Evolutionary conservation across 1,140 invertebrate genomes (phyloP), one percentile per base, ranked within the genome.

Genomic region (Drosophila tani): DNA sequence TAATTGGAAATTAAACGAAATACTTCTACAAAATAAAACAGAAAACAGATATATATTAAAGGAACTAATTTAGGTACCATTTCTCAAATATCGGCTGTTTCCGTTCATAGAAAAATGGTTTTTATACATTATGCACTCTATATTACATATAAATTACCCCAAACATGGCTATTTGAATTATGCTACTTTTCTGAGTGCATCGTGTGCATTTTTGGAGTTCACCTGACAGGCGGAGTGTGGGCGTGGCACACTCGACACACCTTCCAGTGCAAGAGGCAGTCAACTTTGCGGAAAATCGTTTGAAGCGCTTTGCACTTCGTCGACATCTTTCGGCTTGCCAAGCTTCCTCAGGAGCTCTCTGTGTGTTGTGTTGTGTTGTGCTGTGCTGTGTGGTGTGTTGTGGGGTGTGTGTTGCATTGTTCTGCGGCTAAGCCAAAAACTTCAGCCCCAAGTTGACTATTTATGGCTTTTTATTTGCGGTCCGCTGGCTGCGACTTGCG

Each of bases 201-300:
- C 4, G 15, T 24, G 6, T 49, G 60, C 43, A 11, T 38, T 40
- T 15, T 24, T 21, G 17, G 27, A 32, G 32, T 9, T 62, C 40
- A 21, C 38, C 40, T 24, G 11, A 12, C n/a, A 40, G 40, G 40
- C 27, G 32, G 53, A 40, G 21, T 63, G 38, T 38, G 29, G 67
- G 68, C 40, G 53, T 60, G 69, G 53, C 71, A 77, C 81, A 81
- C 81, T 74, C 51, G 58, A 65, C 78, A 84, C 84, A 87, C 84
- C 84, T 87, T 87, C 84, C 84, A 87, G 73, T 88, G 84, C 81
- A 85, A 70, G 65, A 84, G 74, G 84, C 85, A 90, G 85, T 90
- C 85, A 90, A 90, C 85, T 90, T 90, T 84, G 85, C 85, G 85
- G 85, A 90, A 90, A 90, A 90, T 90, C 85, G 85, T 90, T 90